Evolutionary conservation across 2,888 invertebrate species (phyloP).

Genomic region (Nomada ruficornis): DNA sequence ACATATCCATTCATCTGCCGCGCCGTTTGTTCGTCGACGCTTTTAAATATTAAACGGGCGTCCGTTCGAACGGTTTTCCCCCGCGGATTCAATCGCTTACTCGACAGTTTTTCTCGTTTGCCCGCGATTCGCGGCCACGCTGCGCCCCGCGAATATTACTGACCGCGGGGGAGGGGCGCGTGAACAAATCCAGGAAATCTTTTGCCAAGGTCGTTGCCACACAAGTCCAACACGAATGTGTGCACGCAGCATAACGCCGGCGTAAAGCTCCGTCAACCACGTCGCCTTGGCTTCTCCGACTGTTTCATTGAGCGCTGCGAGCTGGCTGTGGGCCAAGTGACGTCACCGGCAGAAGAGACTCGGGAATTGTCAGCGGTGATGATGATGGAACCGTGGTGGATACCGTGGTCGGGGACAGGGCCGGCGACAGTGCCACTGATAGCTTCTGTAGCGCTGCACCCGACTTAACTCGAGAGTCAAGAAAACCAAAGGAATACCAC

Average conservation of each 20-base stretch:
- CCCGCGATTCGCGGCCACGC: neutral
- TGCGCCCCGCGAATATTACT: neutral
- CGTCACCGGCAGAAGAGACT: constrained; percentile 74
- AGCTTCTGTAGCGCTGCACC: constrained; percentile 28
- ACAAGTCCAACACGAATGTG: constrained; percentile 48
- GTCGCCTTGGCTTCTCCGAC: constrained; percentile 68
- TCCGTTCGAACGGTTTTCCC: neutral
- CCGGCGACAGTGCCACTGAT: constrained; percentile 31
- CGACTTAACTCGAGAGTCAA: constrained; percentile 7
- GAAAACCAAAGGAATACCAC: constrained; percentile 29
- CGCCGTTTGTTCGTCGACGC: neutral
- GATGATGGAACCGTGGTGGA: constrained; percentile 58
- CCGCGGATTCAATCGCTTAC: neutral
- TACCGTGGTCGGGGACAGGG: constrained; percentile 42
- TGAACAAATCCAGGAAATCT: constrained; percentile 55
- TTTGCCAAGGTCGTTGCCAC: constrained; percentile 71
- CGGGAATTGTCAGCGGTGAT: constrained; percentile 58
- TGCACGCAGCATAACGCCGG: constrained; percentile 67
- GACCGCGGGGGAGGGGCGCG: constrained; percentile 1
- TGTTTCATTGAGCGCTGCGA: constrained; percentile 79
- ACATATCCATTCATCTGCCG: neutral
- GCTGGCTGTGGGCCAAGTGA: constrained; percentile 79
- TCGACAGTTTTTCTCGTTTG: neutral
- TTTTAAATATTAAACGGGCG: constrained; percentile 1
- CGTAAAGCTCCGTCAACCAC: constrained; percentile 67